Percentiles rank a stretch among this genome's conserved stretches.
Evolutionary conservation across 1,140 invertebrate species (phyloP).

Genomic region (Euwallacea similis): DNA sequence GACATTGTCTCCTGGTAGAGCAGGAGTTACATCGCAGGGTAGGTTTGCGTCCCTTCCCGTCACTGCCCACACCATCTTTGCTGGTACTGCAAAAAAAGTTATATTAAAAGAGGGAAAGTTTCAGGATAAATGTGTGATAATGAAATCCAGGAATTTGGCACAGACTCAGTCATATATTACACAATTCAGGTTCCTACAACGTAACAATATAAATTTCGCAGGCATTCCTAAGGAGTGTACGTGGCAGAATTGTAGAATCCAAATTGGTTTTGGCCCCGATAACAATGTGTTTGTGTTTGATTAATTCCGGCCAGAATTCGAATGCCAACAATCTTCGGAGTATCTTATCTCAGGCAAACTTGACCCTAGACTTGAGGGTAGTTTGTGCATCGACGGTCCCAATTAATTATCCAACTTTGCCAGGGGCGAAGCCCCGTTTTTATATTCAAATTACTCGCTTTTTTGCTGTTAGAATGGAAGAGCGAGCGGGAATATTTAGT

Average conservation of each 20-base stretch:
- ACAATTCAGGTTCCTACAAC: slow-evolving; percentile 10
- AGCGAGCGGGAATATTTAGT: too few species aligned
- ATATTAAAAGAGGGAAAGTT: background rate
- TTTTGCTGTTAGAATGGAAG: too few species aligned
- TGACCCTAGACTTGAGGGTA: slow-evolving; percentile 21
- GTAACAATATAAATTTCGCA: slow-evolving; percentile 33
- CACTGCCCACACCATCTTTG: slow-evolving; percentile 70
- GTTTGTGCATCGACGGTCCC: slow-evolving; percentile 13
- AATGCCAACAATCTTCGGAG: slow-evolving; percentile 35
- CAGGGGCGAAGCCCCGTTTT: background rate
- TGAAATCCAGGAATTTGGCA: background rate
- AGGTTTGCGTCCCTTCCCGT: slow-evolving; percentile 73
- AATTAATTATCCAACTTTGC: slow-evolving; percentile 33
- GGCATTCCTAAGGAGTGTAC: slow-evolving; percentile 32
- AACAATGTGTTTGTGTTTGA: slow-evolving; percentile 35
- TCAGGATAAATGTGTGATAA: background rate
- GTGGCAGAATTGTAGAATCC: slow-evolving; percentile 20
- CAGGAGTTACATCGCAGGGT: slow-evolving; percentile 79
- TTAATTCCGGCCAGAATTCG: slow-evolving; percentile 31
- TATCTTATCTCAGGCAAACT: slow-evolving; percentile 33
- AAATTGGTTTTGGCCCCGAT: slow-evolving; percentile 32
- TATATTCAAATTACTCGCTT: too few species aligned
- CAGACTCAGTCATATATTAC: background rate
- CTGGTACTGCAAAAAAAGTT: slow-evolving; percentile 59
- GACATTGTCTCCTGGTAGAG: slow-evolving; percentile 69